Evolutionary conservation across 2,113 vertebrate species (phyloP).

Genomic region (Loxodonta africana): DNA sequence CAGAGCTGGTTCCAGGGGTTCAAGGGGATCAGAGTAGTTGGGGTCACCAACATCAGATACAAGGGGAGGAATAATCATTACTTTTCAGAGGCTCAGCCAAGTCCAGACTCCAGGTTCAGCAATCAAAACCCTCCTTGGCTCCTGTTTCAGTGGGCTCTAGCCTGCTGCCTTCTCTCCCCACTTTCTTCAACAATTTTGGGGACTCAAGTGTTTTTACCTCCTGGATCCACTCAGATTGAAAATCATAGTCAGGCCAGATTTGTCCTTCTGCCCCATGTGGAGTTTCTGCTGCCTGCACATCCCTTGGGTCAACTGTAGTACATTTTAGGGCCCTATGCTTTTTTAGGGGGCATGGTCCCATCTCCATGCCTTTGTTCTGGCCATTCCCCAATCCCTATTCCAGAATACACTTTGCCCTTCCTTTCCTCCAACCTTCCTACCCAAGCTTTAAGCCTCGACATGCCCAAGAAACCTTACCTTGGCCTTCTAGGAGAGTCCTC

Average conservation of each 20-base stretch:
- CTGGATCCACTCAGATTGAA: not conserved
- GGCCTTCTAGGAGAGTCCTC: not conserved
- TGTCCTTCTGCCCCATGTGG: not conserved
- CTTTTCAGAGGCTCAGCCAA: not conserved
- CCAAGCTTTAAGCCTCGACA: not conserved
- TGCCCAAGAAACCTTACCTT: not conserved
- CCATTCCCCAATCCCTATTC: not conserved
- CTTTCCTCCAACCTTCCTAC: not conserved
- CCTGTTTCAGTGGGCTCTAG: not conserved
- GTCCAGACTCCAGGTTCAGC: not conserved
- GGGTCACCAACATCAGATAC: not conserved
- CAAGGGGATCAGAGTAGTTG: not conserved
- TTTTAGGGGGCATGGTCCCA: not conserved
- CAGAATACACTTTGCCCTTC: not conserved
- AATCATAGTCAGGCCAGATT: not conserved
- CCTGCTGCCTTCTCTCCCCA: not conserved
- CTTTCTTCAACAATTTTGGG: not conserved
- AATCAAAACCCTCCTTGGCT: not conserved
- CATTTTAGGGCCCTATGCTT: not conserved
- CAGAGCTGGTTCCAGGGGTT: not conserved
- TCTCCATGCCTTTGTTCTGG: not conserved
- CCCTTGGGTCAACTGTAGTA: not conserved
- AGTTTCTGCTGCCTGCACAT: not conserved
- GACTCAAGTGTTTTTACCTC: not conserved
- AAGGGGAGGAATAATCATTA: not conserved